These are phyloP conservation scores for Megalops cyprinoides DNA, from an alignment of 2,797 vertebrate genomes.

Conservation along the genomic window DNA sequence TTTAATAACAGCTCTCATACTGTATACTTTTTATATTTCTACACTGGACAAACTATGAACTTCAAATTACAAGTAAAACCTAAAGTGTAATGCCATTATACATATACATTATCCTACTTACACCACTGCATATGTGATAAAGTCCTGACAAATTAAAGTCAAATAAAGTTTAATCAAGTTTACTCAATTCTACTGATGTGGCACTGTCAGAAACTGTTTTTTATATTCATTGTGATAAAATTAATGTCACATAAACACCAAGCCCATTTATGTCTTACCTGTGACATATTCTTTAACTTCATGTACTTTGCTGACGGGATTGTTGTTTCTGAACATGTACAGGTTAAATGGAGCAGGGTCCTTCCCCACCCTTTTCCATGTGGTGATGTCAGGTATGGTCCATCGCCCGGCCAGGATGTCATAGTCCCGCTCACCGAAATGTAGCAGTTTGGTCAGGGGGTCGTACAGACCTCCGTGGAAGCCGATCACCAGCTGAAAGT, in stretches of 20 bases:
- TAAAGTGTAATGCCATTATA: no score
- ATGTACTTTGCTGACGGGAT: slow-evolving; percentile 96
- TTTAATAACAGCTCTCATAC: no score
- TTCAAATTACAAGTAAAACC: no score
- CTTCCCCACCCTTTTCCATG: slow-evolving; percentile 88
- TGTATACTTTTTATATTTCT: no score
- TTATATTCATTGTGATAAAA: neutral
- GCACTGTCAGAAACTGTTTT: no score
- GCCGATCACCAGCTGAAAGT: slow-evolving; percentile 95
- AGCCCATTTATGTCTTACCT: slow-evolving; percentile 73
- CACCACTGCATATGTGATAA: no score
- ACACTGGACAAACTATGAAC: no score
- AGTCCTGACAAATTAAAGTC: no score
- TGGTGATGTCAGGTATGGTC: slow-evolving; percentile 91
- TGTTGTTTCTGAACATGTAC: slow-evolving; percentile 98
- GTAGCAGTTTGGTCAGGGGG: slow-evolving; percentile 91
- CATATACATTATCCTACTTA: no score
- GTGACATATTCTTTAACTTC: slow-evolving; percentile 94
- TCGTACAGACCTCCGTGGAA: slow-evolving; percentile 97
- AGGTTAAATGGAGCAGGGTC: slow-evolving; percentile 94
- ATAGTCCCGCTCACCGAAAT: slow-evolving; percentile 95
- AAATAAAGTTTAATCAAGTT: no score
- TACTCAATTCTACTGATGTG: no score
- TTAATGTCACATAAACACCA: neutral
- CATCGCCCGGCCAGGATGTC: slow-evolving; percentile 96